A percentile compares a stretch with the other conserved stretches of the same genome.
Conservation (phyloP, 1,140 invertebrate genomes). For the Pissodes strobi region DNA sequence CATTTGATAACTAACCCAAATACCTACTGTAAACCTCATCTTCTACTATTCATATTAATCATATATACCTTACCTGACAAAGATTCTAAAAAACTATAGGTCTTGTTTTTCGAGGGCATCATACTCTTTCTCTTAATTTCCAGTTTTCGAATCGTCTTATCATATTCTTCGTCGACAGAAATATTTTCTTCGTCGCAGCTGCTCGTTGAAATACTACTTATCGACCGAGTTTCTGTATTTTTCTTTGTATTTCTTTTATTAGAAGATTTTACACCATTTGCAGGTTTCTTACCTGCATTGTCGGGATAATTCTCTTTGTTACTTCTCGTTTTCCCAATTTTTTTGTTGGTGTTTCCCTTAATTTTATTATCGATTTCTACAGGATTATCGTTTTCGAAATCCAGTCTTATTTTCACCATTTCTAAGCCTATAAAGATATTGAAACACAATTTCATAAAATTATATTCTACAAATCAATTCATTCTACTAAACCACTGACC, state of each 20-base stretch:
- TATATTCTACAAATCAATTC: too few species aligned
- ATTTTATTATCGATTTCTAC: constrained; percentile 1
- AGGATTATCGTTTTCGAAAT: constrained; percentile 34
- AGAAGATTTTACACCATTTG: background rate
- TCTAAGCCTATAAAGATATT: background rate
- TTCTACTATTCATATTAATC: background rate
- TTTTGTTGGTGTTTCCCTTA: background rate
- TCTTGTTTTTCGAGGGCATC: constrained; percentile 1
- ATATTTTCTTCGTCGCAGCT: constrained; percentile 7
- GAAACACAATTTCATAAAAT: constrained; percentile 13
- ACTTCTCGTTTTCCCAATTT: background rate
- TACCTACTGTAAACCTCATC: background rate
- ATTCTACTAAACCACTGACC: too few species aligned
- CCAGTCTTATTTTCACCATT: constrained; percentile 28
- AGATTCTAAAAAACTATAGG: constrained; percentile 47
- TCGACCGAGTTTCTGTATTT: constrained; percentile 12
- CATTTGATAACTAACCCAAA: background rate
- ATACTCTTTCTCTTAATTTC: constrained; percentile 15
- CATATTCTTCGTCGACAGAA: constrained; percentile 36
- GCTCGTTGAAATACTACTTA: constrained; percentile 9
- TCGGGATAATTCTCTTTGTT: constrained; percentile 8
- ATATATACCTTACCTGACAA: constrained; percentile 45
- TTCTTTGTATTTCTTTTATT: constrained; percentile 14
- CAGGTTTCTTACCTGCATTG: constrained; percentile 4
- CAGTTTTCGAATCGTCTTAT: constrained; percentile 32